These are phyloP conservation scores for Heliconius cydno DNA, from an alignment of 2,888 invertebrate species.

Conservation along the genomic window DNA sequence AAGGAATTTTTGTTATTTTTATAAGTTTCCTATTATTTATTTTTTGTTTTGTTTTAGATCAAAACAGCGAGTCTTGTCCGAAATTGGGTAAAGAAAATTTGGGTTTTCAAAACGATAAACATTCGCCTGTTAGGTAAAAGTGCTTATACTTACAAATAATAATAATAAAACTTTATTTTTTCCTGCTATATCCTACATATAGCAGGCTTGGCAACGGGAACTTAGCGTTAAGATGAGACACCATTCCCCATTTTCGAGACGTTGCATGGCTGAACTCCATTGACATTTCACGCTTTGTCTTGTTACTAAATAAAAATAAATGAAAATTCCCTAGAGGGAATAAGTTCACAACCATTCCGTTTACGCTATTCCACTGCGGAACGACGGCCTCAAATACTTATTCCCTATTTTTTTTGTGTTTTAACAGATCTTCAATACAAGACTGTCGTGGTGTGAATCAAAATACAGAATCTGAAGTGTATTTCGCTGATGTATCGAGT, in stretches of 20 bases:
- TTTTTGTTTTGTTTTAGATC: conserved; percentile 61
- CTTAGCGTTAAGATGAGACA: not conserved
- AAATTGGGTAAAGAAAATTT: conserved; percentile 90
- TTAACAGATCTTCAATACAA: conserved; percentile 73
- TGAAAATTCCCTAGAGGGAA: not conserved
- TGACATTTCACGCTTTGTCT: not conserved
- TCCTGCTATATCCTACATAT: no score
- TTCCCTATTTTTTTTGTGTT: not conserved
- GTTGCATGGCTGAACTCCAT: no score
- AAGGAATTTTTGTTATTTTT: no score
- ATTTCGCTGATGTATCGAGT: conserved; percentile 93
- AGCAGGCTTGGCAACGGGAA: no score
- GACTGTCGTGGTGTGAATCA: conserved; percentile 77
- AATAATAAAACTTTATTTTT: no score
- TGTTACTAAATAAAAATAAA: not conserved
- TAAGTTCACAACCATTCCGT: not conserved
- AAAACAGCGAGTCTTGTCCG: conserved; percentile 75
- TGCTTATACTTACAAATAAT: not conserved
- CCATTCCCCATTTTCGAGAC: no score
- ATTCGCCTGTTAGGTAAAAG: conserved; percentile 77
- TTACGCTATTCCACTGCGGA: not conserved
- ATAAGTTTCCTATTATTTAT: not conserved
- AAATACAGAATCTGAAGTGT: conserved; percentile 91
- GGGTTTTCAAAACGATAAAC: conserved; percentile 89
- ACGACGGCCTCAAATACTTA: not conserved